Base-by-base conservation (phyloP, 2,888 invertebrate species). In the Julus scanicus region DNA sequence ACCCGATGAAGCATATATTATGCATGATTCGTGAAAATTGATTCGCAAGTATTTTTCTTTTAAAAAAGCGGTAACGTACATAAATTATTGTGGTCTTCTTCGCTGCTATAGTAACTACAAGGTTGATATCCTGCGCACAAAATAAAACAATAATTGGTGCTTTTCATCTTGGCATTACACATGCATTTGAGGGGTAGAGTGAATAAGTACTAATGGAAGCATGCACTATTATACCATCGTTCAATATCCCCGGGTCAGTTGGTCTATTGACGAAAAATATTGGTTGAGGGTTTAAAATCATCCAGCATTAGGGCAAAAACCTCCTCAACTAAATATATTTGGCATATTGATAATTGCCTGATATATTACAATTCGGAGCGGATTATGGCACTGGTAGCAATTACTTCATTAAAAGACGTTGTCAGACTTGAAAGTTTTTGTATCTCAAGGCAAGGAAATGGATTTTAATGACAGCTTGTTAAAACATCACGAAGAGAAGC, bases 81-180 rank as follows among this genome's bases (percentile, higher is more conserved):
- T 80, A 80, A 80, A 80, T 37, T 37, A 11, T 37, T 29, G 8
- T 2, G 37, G 6, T 29, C 71, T 11, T 80, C 80, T 80, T 29
- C 29, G 80, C 80, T 80, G 80, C 80, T 13, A 80, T 80, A 80
- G 80, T 37, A 80, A 37, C 37, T 80, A 80, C 3, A 37, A 80
- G 80, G 80, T 37, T 80, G 37, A 17, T 80, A 37, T 37, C 13
- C 80, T 80, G 11, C 13, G 37, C 29, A 29, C 13, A 37, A 80
- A 80, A 80, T 80, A 80, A 80, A 80, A 37, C 80, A 37, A 80
- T 37, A 80, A 80, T 80, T 80, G 80, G 2, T 29, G 80, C 80
- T 13, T 37, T 80, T 37, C 37, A 37, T 80, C 80, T 37, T 80
- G 80, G 80, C 37, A 80, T 80, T 37, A 80, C 37, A 80, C 80